Base-by-base conservation (phyloP, 2,888 invertebrate genomes). In the Epirrhoe tristata region DNA sequence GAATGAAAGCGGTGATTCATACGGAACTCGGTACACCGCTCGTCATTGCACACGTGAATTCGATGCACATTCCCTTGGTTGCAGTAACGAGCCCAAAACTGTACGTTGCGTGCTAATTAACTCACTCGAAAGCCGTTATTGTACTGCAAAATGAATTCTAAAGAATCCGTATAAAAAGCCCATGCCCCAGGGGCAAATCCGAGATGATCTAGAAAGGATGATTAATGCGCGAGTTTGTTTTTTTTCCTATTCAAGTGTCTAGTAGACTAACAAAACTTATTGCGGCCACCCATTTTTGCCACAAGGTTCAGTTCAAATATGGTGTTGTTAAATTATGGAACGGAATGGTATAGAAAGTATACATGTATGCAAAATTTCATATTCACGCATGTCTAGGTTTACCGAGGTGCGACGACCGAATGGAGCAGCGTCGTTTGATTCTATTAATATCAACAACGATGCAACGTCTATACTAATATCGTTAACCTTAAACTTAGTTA, bases 1-100 rank as follows among this genome's bases (percentile, higher is more conserved):
- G 82, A 85, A 85, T 82, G 87, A 90, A 90, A 89, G 86, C 88
- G 80, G 78, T 89, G 87, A 90, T 81, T 90, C 89, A 89, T 77
- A 83, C 82, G 82, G 81, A 84, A 83, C 83, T 75, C 66, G 67
- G 75, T 73, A 72, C 78, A 63, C 16, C 51, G 70, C 61, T 75
- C 73, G 67, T 72, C 72, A 73, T 74, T 74, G 73, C 69, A 80
- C 77, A 77, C 69, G 68, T 72, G 69, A 73, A 74, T 69, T 70
- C 63, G 67, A 69, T 73, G 67, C 66, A 72, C 72, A 75, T 72
- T 68, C 63, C 67, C 63, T 62, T 57, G 63, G 24, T 24, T 24
- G 24, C 58, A 64, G 65, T 65, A 70, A 72, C 64, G 32, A 72
- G 65, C 31, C 63, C 68, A 61, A 73, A 70, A 72, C 63, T 64